Evolutionary conservation across 2,888 invertebrate species (phyloP).

Genomic region (Ophioninae sp.): DNA sequence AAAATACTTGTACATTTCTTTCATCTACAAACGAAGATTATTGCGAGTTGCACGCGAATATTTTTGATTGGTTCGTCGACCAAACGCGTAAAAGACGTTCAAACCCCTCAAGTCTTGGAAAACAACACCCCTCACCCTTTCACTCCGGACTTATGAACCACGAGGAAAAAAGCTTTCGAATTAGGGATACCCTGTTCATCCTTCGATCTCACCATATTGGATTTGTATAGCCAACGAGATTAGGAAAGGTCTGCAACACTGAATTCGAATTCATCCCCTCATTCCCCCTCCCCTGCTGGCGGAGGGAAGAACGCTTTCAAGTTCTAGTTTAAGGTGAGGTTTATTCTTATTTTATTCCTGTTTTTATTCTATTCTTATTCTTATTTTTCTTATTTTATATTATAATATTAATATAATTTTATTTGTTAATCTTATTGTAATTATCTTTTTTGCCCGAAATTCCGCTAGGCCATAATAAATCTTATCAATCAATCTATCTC

Average conservation of each 20-base stretch:
- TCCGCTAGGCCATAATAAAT: too few relatives aligned
- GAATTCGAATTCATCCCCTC: constrained; percentile 18
- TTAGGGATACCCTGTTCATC: constrained; percentile 4
- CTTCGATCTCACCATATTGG: not conserved
- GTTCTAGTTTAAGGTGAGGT: too few relatives aligned
- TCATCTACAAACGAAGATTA: constrained; percentile 44
- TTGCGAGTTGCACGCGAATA: constrained; percentile 59
- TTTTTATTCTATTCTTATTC: too few relatives aligned
- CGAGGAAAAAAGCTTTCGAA: not conserved
- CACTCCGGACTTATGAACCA: not conserved
- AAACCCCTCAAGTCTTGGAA: not conserved
- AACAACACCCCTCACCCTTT: not conserved
- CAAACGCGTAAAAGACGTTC: not conserved
- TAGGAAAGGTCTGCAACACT: not conserved
- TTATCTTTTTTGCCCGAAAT: too few relatives aligned
- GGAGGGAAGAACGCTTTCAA: too few relatives aligned
- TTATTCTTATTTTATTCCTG: too few relatives aligned
- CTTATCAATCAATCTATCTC: too few relatives aligned
- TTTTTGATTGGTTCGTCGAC: constrained; percentile 11
- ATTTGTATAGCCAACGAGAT: not conserved
- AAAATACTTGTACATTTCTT: constrained; percentile 21
- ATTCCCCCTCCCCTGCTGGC: not conserved
- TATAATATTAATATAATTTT: too few relatives aligned
- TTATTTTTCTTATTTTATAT: too few relatives aligned
- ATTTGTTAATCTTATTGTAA: too few relatives aligned